Evolutionary conservation across 2,797 vertebrate species (phyloP).

Genomic region (Paedocypris micromegethes): DNA sequence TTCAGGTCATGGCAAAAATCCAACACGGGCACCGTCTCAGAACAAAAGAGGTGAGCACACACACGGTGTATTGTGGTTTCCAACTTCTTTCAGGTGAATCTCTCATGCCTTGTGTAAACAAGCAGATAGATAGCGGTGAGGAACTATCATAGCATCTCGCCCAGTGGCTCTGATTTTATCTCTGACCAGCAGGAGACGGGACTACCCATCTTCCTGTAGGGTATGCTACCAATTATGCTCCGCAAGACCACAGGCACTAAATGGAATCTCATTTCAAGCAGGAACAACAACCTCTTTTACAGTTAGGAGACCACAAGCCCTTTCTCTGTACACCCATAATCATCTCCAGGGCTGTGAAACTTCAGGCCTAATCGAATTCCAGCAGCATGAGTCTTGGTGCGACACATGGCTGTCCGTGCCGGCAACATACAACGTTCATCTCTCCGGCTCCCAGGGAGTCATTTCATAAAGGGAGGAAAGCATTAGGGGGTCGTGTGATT

Average conservation of each 20-base stretch:
- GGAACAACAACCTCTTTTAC: slow-evolving; percentile 31
- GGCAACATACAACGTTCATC: slow-evolving; percentile 19
- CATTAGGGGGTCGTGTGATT: slow-evolving; percentile 27
- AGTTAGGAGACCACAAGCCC: slow-evolving; percentile 34
- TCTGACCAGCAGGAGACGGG: slow-evolving; percentile 12
- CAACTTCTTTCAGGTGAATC: slow-evolving; percentile 27
- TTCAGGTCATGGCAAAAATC: neutral
- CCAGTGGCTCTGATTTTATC: slow-evolving; percentile 36
- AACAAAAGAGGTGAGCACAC: neutral
- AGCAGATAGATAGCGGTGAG: slow-evolving; percentile 23
- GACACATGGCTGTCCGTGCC: slow-evolving; percentile 21
- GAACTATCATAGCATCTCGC: slow-evolving; percentile 38
- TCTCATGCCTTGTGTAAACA: slow-evolving; percentile 43
- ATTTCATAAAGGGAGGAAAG: slow-evolving; percentile 21
- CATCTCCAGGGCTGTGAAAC: slow-evolving; percentile 40
- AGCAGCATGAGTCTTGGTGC: slow-evolving; percentile 38
- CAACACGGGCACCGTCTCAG: neutral
- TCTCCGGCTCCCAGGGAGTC: slow-evolving; percentile 11
- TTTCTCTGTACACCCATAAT: slow-evolving; percentile 35
- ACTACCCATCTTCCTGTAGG: slow-evolving; percentile 24
- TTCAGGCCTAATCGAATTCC: slow-evolving; percentile 48
- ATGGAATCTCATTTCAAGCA: slow-evolving; percentile 43
- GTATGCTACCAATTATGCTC: slow-evolving; percentile 41
- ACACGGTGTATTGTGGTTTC: neutral
- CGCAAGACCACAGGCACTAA: slow-evolving; percentile 31